Percentiles rank a stretch among this genome's conserved stretches.
Evolutionary conservation across 2,797 vertebrate species (phyloP).

Genomic region (Mormyrops boulengeri): DNA sequence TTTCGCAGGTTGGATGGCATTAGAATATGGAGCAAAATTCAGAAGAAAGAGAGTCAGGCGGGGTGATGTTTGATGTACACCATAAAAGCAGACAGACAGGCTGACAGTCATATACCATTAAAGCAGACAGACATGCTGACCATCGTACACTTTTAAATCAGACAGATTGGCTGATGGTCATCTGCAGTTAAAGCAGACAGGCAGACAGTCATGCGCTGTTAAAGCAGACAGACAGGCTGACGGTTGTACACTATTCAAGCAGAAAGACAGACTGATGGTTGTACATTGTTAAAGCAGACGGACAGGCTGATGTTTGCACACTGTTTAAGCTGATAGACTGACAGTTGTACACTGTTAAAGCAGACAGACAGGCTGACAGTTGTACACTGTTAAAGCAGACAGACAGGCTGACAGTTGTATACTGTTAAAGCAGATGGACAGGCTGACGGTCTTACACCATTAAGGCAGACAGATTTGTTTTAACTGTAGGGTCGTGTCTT

Average conservation of each 20-base stretch:
- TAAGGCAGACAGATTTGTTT: neutral
- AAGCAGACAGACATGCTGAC: neutral
- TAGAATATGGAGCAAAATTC: neutral
- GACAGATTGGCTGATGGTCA: neutral
- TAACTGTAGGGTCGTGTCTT: neutral
- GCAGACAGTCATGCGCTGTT: neutral
- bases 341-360: neutral
- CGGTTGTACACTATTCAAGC: neutral
- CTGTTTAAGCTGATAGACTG: neutral
- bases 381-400: neutral
- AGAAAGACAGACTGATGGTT: neutral
- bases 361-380: neutral
- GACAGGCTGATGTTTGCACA: neutral
- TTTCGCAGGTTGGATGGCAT: conserved; percentile 58
- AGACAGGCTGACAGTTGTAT: neutral
- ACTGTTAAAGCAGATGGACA: neutral
- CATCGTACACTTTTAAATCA: neutral
- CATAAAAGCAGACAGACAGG: neutral
- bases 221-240: neutral
- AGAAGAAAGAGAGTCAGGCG: neutral
- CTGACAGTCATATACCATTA: neutral
- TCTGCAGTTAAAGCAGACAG: neutral
- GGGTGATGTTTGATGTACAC: neutral
- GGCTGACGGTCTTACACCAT: neutral
- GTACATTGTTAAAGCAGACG: neutral